Evolutionary conservation across 2,797 vertebrate genomes (phyloP), one percentile per base, ranked within the genome.

Genomic region (Cichlasoma orientale): DNA sequence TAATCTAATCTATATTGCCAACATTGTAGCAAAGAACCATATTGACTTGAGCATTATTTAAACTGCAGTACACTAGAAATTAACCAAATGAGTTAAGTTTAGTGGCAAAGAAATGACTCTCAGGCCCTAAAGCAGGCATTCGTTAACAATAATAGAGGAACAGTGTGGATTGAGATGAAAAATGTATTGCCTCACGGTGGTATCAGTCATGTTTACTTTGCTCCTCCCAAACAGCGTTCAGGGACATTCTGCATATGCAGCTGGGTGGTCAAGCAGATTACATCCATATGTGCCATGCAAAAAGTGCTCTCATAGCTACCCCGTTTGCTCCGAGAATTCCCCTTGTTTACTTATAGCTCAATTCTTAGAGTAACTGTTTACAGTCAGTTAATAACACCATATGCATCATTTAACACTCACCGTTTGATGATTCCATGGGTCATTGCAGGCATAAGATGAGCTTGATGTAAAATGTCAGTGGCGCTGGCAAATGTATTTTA

Each of bases 381-480:
- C 75, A 78, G 81, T 78, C 59, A 7, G 79, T 84, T 89, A 90
- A 90, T 93, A 91, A 90, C 86, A 76, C 78, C 68, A 82, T 75
- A 59, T 85, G 87, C 87, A 88, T 90, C 90, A 86, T 92, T 92
- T 91, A 92, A 83, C 86, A 79, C 54, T 86, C 57, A 86, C 88
- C 87, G 86, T 90, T 90, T 91, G 83, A 88, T 72, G 82, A 79
- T 69, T 89, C 63, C 86, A 89, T 58, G 89, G 79, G 91, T 92
- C 83, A 54, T 69, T 89, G 90, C 74, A 74, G 74, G 82, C 74
- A 31, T 82, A 80, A 77, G 86, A 91, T 86, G 90, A 87, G 81
- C 73, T 74, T 82, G 72, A 86, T 90, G 78, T 75, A 71, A 89
- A 89, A 88, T 88, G 76, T 81, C 86, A 90, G 13, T 55, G 82